These are phyloP conservation scores for Phylloscopus whistleri DNA, from an alignment of 2,113 vertebrate species.

Conservation along the genomic window DNA sequence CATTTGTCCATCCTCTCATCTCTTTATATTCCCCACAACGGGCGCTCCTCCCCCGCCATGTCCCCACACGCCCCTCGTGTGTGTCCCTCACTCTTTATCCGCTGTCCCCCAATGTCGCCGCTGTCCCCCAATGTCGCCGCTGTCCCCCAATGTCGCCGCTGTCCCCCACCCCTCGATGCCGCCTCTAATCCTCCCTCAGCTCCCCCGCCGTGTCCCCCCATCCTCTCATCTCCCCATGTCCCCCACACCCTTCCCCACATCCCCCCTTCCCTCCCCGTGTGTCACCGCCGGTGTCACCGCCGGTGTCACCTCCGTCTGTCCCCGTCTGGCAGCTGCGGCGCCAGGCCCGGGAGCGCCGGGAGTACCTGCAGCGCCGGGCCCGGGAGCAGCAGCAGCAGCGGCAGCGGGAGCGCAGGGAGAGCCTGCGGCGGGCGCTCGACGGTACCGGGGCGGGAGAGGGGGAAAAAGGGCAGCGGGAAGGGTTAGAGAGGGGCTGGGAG, in stretches of 20 bases:
- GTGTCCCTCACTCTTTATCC: not conserved
- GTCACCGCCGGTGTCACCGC: no score
- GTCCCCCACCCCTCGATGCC: no score
- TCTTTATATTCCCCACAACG: not conserved
- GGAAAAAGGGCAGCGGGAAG: no score
- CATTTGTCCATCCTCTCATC: not conserved
- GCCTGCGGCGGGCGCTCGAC: not conserved
- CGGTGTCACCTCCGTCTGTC: not conserved
- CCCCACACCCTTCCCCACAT: no score
- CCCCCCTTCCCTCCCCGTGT: no score
- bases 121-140: not conserved
- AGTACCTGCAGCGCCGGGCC: not conserved
- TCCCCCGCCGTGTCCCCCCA: no score
- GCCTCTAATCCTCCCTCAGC: no score
- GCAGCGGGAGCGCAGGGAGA: not conserved
- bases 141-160: no score
- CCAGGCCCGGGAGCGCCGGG: not conserved
- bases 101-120: not conserved
- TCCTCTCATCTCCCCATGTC: no score
- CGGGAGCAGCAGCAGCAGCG: not conserved
- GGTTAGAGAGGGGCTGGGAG: no score
- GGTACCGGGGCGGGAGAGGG: not conserved
- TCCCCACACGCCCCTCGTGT: not conserved
- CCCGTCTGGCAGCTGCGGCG: not conserved
- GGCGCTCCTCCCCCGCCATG: no score